These are phyloP conservation scores for Spialia ferax DNA, from an alignment of 2,888 invertebrate species.

Conservation along the genomic window DNA sequence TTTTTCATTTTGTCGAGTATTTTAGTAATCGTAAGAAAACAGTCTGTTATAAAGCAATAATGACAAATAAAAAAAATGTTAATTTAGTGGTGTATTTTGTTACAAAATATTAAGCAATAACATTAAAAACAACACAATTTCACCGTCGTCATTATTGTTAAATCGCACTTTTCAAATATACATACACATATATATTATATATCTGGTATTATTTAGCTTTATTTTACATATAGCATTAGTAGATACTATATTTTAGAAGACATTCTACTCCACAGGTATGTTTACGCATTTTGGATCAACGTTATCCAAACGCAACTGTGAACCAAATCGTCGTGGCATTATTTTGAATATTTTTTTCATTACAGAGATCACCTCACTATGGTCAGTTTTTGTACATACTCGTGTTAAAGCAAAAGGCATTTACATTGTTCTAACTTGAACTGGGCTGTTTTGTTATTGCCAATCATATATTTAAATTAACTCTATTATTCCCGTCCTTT, in stretches of 20 bases:
- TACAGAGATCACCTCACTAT: constrained; percentile 74
- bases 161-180: constrained; percentile 23
- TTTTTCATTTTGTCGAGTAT: constrained; percentile 68
- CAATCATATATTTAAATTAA: constrained; percentile 48
- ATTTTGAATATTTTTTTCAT: constrained; percentile 56
- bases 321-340: constrained; percentile 73
- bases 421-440: constrained; percentile 66
- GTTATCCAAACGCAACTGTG: constrained; percentile 53
- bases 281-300: constrained; percentile 65
- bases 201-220: constrained; percentile 46
- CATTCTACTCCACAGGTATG: constrained; percentile 57
- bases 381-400: constrained; percentile 75
- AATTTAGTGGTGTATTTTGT: constrained; percentile 28
- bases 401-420: constrained; percentile 70
- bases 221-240: constrained; percentile 41
- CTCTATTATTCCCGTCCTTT: constrained; percentile 76
- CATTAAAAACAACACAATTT: constrained; percentile 11
- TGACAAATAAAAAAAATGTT: constrained; percentile 49
- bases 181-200: constrained; percentile 16
- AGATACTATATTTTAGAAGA: constrained; percentile 50
- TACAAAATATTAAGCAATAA: constrained; percentile 36
- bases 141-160: constrained; percentile 21
- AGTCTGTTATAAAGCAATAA: constrained; percentile 71
- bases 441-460: constrained; percentile 71
- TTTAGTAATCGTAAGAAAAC: constrained; percentile 59